A percentile compares a stretch with the other conserved stretches of the same genome.
Conservation (phyloP, 2,113 vertebrate genomes). For the Etheostoma cragini region DNA sequence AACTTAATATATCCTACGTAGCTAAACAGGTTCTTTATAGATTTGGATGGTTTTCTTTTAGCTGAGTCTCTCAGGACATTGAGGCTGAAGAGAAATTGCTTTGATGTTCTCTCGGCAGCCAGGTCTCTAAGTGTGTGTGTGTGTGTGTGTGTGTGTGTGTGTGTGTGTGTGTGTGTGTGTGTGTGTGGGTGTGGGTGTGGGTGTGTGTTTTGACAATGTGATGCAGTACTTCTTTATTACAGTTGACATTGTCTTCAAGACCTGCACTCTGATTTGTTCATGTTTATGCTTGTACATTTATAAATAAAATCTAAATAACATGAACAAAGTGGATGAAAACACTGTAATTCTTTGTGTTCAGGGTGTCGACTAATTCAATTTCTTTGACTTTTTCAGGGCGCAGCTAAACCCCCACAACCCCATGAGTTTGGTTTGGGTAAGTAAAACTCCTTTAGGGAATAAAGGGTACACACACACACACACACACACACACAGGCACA, state of each 20-base stretch:
- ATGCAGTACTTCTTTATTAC: not conserved
- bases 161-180: not conserved
- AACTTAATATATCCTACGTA: not conserved
- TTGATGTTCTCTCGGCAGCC: not conserved
- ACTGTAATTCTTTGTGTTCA: not conserved
- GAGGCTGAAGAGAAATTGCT: not conserved
- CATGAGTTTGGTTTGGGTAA: conserved; percentile 54
- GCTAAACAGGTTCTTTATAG: not conserved
- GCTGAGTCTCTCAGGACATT: conserved; percentile 8
- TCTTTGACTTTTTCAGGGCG: conserved; percentile 48
- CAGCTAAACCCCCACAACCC: conserved; percentile 32
- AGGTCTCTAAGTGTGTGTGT: not conserved
- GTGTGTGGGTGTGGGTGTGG: not conserved
- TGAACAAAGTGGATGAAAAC: no score
- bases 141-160: not conserved
- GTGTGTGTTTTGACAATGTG: not conserved
- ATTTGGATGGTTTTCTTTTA: not conserved
- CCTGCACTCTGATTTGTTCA: not conserved
- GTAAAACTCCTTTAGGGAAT: not conserved
- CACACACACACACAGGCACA: conserved; percentile 1
- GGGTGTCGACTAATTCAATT: not conserved
- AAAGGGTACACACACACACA: conserved; percentile 11
- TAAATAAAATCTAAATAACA: no score
- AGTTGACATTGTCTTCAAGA: not conserved
- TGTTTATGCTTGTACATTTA: not conserved